Conservation (phyloP, 2,113 vertebrate genomes). For the Coreoperca whiteheadi region DNA sequence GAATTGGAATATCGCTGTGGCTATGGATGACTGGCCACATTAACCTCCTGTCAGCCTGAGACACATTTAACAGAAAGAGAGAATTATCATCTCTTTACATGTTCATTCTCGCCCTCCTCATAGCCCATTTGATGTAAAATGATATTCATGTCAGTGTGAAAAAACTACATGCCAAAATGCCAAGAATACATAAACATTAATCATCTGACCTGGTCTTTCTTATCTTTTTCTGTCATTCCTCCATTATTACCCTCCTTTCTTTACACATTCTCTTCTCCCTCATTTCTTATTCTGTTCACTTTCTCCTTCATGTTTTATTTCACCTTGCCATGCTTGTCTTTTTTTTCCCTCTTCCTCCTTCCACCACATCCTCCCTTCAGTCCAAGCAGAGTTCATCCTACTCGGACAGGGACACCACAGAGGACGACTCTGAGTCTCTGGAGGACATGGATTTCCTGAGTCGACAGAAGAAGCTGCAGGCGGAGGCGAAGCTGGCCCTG, state of each 20-base stretch:
- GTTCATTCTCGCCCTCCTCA: slow-evolving; percentile 26
- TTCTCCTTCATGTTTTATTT: neutral
- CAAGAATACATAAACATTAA: slow-evolving; percentile 15
- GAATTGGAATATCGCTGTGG: slow-evolving; percentile 47
- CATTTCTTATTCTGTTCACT: neutral
- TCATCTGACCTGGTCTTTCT: neutral
- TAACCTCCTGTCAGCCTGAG: slow-evolving; percentile 53
- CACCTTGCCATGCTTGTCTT: neutral
- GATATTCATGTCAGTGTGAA: neutral
- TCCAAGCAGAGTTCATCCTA: slow-evolving; percentile 99
- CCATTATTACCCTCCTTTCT: neutral
- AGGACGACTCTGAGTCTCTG: slow-evolving; percentile 96
- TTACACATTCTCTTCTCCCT: neutral
- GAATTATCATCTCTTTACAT: slow-evolving; percentile 28
- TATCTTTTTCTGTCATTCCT: neutral
- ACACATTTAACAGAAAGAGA: slow-evolving; percentile 42
- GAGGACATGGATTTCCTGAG: slow-evolving; percentile 99
- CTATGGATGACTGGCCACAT: slow-evolving; percentile 41
- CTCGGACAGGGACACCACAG: slow-evolving; percentile 97
- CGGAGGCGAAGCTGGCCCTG: slow-evolving; percentile 96
- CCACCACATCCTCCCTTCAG: slow-evolving; percentile 66
- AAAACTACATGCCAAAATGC: slow-evolving; percentile 28
- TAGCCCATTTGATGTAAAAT: neutral
- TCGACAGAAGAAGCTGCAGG: slow-evolving; percentile 97
- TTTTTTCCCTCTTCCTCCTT: neutral